Evolutionary conservation across 2,113 vertebrate genomes (phyloP), one percentile per base, ranked within the genome.

Genomic region (Melozone crissalis): DNA sequence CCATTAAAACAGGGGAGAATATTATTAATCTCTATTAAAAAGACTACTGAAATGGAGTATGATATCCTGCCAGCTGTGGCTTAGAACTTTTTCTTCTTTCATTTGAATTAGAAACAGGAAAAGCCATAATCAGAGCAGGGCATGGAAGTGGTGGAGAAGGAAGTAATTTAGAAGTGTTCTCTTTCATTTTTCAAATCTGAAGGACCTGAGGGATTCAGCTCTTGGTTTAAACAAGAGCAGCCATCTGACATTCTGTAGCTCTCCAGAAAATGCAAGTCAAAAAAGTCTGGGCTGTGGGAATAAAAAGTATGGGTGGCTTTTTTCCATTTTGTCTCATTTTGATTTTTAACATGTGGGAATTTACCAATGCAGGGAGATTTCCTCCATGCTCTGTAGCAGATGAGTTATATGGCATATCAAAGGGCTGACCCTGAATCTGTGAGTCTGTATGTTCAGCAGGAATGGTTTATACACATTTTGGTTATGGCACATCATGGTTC

Each of bases 61-160:
- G 23, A 66, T 84, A 77, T 84, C 88, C 87, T 94, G 84, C 71
- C 89, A 95, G 73, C 87, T 95, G 84, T 58, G 58, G 55, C 57
- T 95, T 89, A 87, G 44, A 76, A 43, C 55, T 84, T 46, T 89
- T n/a, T 41, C 17, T 78, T 59, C 55, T 93, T 88, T 88, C 43
- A 84, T 90, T 72, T 87, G 84, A 86, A 78, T 67, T 72, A 68
- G 31, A 91, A 87, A 65, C 49, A 58, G 74, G 71, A 86, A 93
- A 94, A 5, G 20, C 37, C 20, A 30, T 61, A 44, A 68, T 83
- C 20, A 43, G 77, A 58, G 26, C 26, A 84, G 66, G 51, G 55
- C 55, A 74, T 54, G 54, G 74, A 79, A 93, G 28, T 1, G 5
- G 41, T 31, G 41, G 58, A 85, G 74, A 58, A 76, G 67, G 84